Percentiles rank a stretch among this genome's conserved stretches.
phyloP scores from a whole-genome alignment of 2,797 vertebrate species.

The Lagothrix lagotricha region DNA sequence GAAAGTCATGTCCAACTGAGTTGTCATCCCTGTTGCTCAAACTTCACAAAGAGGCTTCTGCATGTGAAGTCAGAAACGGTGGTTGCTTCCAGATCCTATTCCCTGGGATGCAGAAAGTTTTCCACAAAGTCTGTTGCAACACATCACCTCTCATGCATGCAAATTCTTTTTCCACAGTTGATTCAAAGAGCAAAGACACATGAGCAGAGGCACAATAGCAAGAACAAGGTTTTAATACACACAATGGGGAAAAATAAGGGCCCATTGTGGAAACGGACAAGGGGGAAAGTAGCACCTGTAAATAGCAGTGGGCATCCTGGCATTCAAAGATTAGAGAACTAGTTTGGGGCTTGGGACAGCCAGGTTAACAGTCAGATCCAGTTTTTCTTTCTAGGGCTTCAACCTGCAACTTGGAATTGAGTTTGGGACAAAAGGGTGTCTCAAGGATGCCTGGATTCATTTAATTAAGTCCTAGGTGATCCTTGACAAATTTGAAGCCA shows the following conservation, averaged over 20 bases:
- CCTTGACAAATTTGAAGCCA: too few species aligned
- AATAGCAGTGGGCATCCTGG: background rate
- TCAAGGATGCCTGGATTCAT: too few species aligned
- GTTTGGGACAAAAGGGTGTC: too few species aligned
- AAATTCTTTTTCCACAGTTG: slow-evolving; percentile 84
- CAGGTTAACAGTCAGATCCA: background rate
- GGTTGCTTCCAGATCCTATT: slow-evolving; percentile 76
- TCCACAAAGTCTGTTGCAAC: slow-evolving; percentile 83
- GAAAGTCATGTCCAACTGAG: background rate
- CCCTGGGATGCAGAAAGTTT: slow-evolving; percentile 60
- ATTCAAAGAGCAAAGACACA: slow-evolving; percentile 77
- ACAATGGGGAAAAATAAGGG: background rate
- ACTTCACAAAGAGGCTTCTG: background rate
- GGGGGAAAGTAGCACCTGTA: too few species aligned
- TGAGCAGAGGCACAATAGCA: slow-evolving; percentile 22
- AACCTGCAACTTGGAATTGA: too few species aligned
- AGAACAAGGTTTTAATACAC: background rate
- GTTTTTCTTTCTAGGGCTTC: too few species aligned
- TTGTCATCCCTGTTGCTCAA: slow-evolving; percentile 35
- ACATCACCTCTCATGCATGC: slow-evolving; percentile 82
- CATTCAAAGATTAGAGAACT: background rate
- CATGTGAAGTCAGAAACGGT: slow-evolving; percentile 27
- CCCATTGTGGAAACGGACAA: background rate
- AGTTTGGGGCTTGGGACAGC: accelerated
- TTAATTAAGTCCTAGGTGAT: too few species aligned